Base-by-base conservation (phyloP, 2,113 vertebrate genomes). In the Larimichthys polyactis region DNA sequence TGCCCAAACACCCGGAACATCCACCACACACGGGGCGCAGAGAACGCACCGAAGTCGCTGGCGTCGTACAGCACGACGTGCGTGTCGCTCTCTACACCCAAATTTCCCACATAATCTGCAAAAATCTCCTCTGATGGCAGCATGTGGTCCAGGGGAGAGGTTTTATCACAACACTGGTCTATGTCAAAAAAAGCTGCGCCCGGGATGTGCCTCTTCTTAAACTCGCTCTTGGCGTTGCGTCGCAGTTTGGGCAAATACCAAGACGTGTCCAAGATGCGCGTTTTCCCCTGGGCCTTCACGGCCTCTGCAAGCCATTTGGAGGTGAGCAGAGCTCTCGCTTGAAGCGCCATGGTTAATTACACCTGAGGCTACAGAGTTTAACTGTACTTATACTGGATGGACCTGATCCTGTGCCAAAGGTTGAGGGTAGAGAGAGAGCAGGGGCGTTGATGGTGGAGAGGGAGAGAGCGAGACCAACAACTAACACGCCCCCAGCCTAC, bases 1-100 rank as follows among this genome's bases (percentile, higher is more conserved):
- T 99, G 98, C 3, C 98, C 97, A 0, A 99, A 99, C 57, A 89
- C 94, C 2, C 97, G 94, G 89, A 99, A 99, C 98, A 99, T 99
- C 97, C 98, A 99, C 98, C 98, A 99, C 12, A 98, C 95, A 0
- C 98, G 94, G 0, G 98, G 97, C 0, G 97, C 97, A 0, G 96
- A 92, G 93, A 97, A 99, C 54, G 95, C 94, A 5, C 98, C 98
- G 71, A 96, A 95, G 55, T 97, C 96, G 29, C 97, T 99, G 84
- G 95, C 93, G 63, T 99, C 97, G 24, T 99, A 99, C 20, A 99
- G 93, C 52, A 99, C 96, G 0, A 99, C 97, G 14, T 98, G 97
- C 52, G 96, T 97, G 86, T 93, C 75, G 2, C 90, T 94, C 1
- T 94, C 88, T 32, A 99, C 94, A 0, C 98, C 97, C 89, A 99